Percentiles rank a stretch among this genome's conserved stretches.
Conservation (phyloP, 2,888 invertebrate species). For the Lysandra bellargus region DNA sequence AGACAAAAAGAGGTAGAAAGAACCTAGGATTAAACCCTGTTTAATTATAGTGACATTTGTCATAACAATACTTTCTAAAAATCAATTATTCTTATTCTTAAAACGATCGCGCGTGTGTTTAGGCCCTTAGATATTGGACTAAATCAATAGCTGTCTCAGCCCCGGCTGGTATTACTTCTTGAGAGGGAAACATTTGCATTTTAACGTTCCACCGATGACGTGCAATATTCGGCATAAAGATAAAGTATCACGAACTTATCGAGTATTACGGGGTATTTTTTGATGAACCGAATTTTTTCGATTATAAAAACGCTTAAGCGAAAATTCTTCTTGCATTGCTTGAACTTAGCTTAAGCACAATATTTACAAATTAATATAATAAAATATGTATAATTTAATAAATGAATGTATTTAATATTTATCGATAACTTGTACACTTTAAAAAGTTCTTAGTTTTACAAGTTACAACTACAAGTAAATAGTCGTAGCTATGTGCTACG, state of each 20-base stretch:
- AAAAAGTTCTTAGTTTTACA: background rate
- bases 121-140: background rate
- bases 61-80: background rate
- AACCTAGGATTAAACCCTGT: too few relatives aligned
- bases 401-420: too few relatives aligned
- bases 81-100: background rate
- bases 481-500: background rate
- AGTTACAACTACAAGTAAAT: background rate
- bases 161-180: background rate
- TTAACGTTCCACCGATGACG: conserved; percentile 20
- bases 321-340: background rate
- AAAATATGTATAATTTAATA: background rate
- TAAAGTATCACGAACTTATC: background rate
- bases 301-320: background rate
- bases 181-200: conserved; percentile 20
- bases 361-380: background rate
- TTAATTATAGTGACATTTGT: too few relatives aligned
- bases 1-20: too few relatives aligned
- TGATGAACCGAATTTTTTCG: background rate
- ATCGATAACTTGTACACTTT: background rate
- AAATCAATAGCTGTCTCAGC: conserved; percentile 9
- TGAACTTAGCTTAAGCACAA: background rate
- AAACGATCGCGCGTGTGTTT: background rate
- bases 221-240: conserved; percentile 17
- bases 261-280: background rate